A percentile compares a stretch with the other conserved stretches of the same genome.
phyloP scores from a whole-genome alignment of 2,888 invertebrate species.

The Strigamia crassipes region DNA sequence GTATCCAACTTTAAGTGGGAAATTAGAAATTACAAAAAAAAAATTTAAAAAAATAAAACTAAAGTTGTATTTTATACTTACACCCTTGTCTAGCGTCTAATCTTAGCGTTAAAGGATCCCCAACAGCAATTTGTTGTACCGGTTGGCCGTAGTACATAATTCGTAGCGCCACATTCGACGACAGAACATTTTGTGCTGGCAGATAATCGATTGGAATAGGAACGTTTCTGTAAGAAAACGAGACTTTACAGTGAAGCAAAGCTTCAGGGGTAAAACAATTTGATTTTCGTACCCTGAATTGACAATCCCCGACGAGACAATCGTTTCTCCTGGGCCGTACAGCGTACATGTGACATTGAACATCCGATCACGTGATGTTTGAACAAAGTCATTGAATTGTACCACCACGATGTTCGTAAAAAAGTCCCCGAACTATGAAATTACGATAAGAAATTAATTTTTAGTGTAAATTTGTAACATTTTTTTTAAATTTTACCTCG shows the following conservation, averaged over 20 bases:
- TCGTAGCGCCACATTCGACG: conserved; percentile 81
- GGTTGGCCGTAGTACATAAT: conserved; percentile 88
- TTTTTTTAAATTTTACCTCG: conserved; percentile 64
- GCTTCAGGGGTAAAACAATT: no score
- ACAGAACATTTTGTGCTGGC: conserved; percentile 87
- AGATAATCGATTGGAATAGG: conserved; percentile 91
- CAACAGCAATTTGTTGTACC: conserved; percentile 90
- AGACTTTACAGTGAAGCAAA: background rate
- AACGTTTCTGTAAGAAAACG: conserved; percentile 65
- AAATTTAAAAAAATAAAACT: background rate
- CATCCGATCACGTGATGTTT: conserved; percentile 85
- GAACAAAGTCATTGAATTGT: conserved; percentile 90
- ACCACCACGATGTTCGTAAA: conserved; percentile 93
- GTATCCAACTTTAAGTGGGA: conserved; percentile 41
- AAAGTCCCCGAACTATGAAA: conserved; percentile 81
- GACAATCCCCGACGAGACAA: conserved; percentile 89
- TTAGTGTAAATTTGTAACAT: background rate
- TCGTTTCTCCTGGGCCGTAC: conserved; percentile 88
- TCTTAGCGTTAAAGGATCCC: conserved; percentile 86
- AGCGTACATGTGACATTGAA: conserved; percentile 92
- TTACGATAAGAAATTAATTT: conserved; percentile 42
- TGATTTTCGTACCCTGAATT: conserved; percentile 75
- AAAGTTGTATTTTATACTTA: conserved; percentile 50
- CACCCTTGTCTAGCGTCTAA: conserved; percentile 83
- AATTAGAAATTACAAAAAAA: conserved; percentile 37